A percentile compares a stretch with the other conserved stretches of the same genome.
phyloP scores from a whole-genome alignment of 1,140 invertebrate species.

The Odontomachus brunneus region DNA sequence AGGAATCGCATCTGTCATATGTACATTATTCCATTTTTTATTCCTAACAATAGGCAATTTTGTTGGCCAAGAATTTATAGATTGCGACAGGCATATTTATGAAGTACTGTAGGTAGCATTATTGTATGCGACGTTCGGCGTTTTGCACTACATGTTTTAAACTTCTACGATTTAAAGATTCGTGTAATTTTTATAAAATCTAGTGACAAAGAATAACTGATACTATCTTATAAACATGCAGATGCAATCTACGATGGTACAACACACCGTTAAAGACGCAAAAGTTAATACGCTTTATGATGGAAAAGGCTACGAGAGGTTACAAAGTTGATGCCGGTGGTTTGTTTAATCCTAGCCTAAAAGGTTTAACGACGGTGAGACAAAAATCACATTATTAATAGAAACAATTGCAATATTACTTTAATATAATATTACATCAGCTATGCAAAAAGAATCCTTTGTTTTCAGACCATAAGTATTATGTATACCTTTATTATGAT shows the following conservation, averaged over 20 bases:
- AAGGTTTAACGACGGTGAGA: constrained; percentile 36
- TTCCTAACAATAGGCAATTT: not conserved
- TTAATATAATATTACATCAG: too few species aligned
- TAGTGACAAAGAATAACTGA: too few species aligned
- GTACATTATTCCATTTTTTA: not conserved
- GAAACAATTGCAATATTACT: not conserved
- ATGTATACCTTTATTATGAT: not conserved
- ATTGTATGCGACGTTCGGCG: too few species aligned
- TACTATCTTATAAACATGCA: not conserved
- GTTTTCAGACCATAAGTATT: not conserved
- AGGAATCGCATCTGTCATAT: not conserved
- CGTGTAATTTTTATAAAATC: too few species aligned
- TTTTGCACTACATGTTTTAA: not conserved
- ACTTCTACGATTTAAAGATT: not conserved
- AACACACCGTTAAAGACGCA: constrained; percentile 22
- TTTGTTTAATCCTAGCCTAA: constrained; percentile 26
- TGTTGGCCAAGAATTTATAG: constrained; percentile 33
- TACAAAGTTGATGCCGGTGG: constrained; percentile 37
- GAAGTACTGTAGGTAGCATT: not conserved
- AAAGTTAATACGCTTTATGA: constrained; percentile 28
- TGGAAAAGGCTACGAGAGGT: constrained; percentile 30
- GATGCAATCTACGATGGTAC: constrained; percentile 36
- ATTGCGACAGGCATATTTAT: not conserved
- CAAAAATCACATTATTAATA: not conserved
- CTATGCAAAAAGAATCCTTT: not conserved